A percentile compares a stretch with the other conserved stretches of the same genome.
Conservation (phyloP, 1,140 invertebrate genomes). For the Zaprionus taronus region DNA sequence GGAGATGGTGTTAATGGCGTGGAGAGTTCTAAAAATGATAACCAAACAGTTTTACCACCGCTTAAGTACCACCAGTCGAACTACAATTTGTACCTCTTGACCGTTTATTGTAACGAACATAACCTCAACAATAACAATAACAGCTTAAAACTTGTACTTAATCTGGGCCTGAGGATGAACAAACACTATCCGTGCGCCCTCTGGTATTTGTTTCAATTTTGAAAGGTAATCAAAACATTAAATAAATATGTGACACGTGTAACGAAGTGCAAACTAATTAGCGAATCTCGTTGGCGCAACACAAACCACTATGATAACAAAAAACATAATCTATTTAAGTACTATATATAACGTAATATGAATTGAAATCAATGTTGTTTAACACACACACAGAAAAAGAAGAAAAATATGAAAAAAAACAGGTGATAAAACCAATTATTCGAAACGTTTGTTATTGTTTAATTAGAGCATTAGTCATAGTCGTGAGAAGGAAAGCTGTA, state of each 20-base stretch:
- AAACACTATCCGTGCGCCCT: not conserved
- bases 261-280: conserved; percentile 29
- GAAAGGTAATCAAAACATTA: conserved; percentile 17
- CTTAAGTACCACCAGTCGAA: conserved; percentile 29
- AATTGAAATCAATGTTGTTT: conserved; percentile 63
- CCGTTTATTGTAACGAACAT: conserved; percentile 7
- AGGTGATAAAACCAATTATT: not conserved
- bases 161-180: not conserved
- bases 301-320: conserved; percentile 20
- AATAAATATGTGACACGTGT: conserved; percentile 13
- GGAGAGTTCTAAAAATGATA: not conserved
- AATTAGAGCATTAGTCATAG: conserved; percentile 31
- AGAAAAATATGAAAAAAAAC: conserved; percentile 19
- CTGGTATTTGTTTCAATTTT: conserved; percentile 37
- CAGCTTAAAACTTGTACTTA: not conserved
- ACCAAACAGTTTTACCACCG: conserved; percentile 26
- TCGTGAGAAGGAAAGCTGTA: conserved; percentile 8
- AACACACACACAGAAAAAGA: conserved; percentile 18
- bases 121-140: not conserved
- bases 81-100: conserved; percentile 18
- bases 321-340: conserved; percentile 23
- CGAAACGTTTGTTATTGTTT: conserved; percentile 42
- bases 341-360: conserved; percentile 54
- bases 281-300: conserved; percentile 17
- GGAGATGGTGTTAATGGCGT: not conserved